phyloP scores from a whole-genome alignment of 2,797 vertebrate species.

The Octomys mimax region DNA sequence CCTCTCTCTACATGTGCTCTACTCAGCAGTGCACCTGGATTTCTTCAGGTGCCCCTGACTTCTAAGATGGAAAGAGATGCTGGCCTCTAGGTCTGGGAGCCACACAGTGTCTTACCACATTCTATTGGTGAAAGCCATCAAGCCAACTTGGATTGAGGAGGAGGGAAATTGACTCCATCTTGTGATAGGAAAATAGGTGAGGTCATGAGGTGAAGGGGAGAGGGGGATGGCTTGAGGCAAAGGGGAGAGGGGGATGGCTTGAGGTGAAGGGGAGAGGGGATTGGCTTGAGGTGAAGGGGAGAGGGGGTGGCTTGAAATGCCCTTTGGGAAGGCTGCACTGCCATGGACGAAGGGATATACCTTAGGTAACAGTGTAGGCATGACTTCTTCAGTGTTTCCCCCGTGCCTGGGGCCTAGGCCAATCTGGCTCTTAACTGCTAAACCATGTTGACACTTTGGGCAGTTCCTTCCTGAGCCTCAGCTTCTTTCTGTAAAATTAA shows the following conservation, averaged over 20 bases:
- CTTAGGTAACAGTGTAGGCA: background rate
- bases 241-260: rapidly evolving
- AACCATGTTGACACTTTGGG: background rate
- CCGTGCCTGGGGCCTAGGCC: background rate
- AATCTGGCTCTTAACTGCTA: background rate
- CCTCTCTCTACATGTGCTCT: background rate
- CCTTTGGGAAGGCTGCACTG: background rate
- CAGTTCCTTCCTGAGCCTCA: background rate
- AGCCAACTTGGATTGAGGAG: background rate
- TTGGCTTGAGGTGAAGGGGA: background rate
- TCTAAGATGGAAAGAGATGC: background rate
- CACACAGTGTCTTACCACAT: background rate
- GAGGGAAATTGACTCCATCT: background rate
- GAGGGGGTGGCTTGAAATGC: rapidly evolving
- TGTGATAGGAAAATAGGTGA: background rate
- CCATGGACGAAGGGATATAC: background rate
- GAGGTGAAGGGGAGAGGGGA: background rate
- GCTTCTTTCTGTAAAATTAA: background rate
- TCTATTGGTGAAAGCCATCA: background rate
- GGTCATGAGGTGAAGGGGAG: background rate
- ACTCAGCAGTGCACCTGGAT: background rate
- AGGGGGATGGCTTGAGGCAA: background rate
- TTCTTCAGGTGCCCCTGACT: background rate
- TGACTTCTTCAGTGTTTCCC: background rate
- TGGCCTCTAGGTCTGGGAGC: background rate